These are phyloP conservation scores for Madoqua kirkii DNA, from an alignment of 2,113 vertebrate genomes.

Conservation along the genomic window DNA sequence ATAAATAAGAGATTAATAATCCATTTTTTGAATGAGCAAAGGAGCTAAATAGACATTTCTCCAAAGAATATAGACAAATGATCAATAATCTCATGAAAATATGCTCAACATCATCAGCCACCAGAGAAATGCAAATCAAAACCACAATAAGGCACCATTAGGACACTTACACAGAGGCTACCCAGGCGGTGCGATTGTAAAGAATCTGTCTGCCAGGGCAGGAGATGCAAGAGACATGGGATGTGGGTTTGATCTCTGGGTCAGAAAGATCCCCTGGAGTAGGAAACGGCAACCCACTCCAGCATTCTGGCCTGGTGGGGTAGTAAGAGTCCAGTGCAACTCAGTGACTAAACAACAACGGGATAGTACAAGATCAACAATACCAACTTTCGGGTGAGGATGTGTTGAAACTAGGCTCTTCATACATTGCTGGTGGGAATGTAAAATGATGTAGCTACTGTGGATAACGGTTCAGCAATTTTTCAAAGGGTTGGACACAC, in stretches of 20 bases:
- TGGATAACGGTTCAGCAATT: not conserved
- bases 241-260: not conserved
- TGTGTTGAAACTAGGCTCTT: not conserved
- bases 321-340: not conserved
- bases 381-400: not conserved
- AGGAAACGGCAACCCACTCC: not conserved
- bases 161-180: not conserved
- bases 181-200: not conserved
- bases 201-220: not conserved
- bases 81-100: not conserved
- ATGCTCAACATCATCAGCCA: not conserved
- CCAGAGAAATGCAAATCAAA: not conserved
- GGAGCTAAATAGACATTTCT: not conserved
- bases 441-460: not conserved
- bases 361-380: not conserved
- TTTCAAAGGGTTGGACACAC: not conserved
- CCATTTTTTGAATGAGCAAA: not conserved
- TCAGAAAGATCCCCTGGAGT: not conserved
- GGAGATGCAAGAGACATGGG: not conserved
- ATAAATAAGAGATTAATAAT: not conserved
- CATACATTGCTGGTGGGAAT: accelerated
- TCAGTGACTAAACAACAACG: not conserved
- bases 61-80: not conserved
- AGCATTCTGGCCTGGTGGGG: not conserved
- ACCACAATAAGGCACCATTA: not conserved